Percentiles rank a stretch among this genome's conserved stretches.
These are phyloP conservation scores for Anorthoa munda DNA, from an alignment of 2,888 invertebrate species.

Conservation along the genomic window DNA sequence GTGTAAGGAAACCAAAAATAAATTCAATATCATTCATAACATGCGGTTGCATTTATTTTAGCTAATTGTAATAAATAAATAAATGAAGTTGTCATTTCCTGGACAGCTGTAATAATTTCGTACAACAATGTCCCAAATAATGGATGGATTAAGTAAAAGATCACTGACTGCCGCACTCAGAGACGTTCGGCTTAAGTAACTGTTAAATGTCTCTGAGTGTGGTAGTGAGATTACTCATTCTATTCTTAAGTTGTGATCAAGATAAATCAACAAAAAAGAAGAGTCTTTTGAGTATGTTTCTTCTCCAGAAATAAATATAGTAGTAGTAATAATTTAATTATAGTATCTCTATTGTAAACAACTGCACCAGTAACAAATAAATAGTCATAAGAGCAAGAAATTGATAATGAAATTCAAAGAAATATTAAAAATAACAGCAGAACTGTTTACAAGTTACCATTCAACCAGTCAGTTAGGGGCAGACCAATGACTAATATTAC, in stretches of 20 bases:
- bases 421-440: background rate
- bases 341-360: background rate
- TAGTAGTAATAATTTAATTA: no score
- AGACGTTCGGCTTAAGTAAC: no score
- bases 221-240: background rate
- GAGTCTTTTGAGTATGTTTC: no score
- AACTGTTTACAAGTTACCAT: constrained; percentile 2
- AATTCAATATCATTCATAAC: constrained; percentile 30
- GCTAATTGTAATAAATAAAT: background rate
- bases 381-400: background rate
- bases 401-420: background rate
- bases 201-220: no score
- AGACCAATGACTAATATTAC: constrained; percentile 19
- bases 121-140: background rate
- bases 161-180: no score
- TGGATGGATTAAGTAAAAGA: constrained; percentile 6
- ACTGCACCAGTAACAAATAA: background rate
- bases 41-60: constrained; percentile 16
- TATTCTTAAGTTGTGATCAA: background rate
- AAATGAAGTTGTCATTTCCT: background rate
- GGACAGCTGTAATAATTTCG: background rate
- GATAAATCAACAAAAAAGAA: no score
- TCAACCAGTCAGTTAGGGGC: background rate
- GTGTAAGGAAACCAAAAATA: constrained; percentile 26
- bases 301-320: no score